phyloP scores from a whole-genome alignment of 2,113 vertebrate genomes.

The Rhinolophus sinicus region DNA sequence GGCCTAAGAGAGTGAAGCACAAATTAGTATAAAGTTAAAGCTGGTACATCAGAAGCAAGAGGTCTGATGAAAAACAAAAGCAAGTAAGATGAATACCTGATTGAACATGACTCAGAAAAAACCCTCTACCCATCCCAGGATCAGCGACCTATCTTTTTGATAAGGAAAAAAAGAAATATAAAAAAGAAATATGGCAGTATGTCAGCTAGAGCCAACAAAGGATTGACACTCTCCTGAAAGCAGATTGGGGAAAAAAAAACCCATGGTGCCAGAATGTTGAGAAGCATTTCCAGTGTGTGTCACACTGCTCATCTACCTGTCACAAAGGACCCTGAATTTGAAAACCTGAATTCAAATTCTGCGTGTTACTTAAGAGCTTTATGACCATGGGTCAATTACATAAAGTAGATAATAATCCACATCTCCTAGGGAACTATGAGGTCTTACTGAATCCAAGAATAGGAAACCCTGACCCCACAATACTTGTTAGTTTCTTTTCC shows the following conservation, averaged over 20 bases:
- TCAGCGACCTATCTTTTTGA: neutral
- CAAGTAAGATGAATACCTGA: neutral
- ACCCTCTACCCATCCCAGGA: neutral
- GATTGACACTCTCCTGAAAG: neutral
- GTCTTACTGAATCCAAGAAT: neutral
- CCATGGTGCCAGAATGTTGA: neutral
- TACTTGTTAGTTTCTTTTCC: neutral
- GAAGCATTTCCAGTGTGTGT: neutral
- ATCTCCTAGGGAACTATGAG: neutral
- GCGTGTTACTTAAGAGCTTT: neutral
- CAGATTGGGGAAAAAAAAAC: neutral
- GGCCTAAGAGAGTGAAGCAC: conserved; percentile 62
- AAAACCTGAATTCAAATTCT: neutral
- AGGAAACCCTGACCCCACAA: neutral
- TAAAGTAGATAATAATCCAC: neutral
- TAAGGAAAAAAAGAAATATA: neutral
- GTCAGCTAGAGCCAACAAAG: neutral
- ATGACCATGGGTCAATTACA: neutral
- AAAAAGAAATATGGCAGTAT: neutral
- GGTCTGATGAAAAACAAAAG: conserved; percentile 65
- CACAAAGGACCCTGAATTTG: neutral
- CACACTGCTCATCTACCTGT: neutral
- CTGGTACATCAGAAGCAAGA: conserved; percentile 44
- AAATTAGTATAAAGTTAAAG: conserved; percentile 73
- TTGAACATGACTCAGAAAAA: neutral